Conservation (phyloP, 2,797 vertebrate genomes). For the Mallotus villosus region DNA sequence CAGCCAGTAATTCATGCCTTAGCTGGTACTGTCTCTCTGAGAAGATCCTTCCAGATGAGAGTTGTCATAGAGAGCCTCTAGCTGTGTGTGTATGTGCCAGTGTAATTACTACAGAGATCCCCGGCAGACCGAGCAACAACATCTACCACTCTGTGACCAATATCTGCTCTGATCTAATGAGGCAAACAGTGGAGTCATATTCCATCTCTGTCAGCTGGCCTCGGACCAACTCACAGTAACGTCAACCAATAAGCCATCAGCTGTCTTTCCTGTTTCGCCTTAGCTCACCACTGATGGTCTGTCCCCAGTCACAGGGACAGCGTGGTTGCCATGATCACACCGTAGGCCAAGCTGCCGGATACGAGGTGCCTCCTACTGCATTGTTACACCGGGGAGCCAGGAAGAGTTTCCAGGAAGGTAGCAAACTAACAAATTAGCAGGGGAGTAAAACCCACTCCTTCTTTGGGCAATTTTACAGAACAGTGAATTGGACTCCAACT, state of each 20-base stretch:
- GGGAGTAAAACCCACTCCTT: conserved; percentile 1
- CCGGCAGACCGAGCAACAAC: conserved; percentile 13
- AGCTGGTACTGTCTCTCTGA: conserved; percentile 25
- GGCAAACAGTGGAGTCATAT: conserved; percentile 4
- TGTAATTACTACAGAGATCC: conserved; percentile 16
- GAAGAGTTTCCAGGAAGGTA: conserved; percentile 14
- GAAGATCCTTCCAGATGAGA: conserved; percentile 18
- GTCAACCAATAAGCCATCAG: conserved; percentile 26
- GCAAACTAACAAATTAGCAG: conserved; percentile 33
- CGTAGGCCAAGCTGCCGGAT: not conserved
- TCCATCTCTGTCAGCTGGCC: conserved; percentile 29
- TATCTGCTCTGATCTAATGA: conserved; percentile 34
- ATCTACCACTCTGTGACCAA: conserved; percentile 29
- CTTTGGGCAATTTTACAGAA: conserved; percentile 23
- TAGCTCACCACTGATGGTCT: not conserved
- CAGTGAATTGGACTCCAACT: conserved; percentile 38
- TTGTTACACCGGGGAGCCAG: not conserved
- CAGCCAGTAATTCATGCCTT: conserved; percentile 19
- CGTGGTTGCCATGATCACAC: not conserved
- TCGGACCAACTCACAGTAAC: conserved; percentile 24
- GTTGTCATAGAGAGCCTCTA: conserved; percentile 1
- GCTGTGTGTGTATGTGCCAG: conserved; percentile 16
- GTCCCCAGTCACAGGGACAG: conserved; percentile 9
- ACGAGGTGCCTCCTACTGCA: not conserved
- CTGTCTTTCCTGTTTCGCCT: conserved; percentile 9